A percentile compares a stretch with the other conserved stretches of the same genome.
These are phyloP conservation scores for Rhamnusium bicolor DNA, from an alignment of 2,888 invertebrate genomes.

Conservation along the genomic window DNA sequence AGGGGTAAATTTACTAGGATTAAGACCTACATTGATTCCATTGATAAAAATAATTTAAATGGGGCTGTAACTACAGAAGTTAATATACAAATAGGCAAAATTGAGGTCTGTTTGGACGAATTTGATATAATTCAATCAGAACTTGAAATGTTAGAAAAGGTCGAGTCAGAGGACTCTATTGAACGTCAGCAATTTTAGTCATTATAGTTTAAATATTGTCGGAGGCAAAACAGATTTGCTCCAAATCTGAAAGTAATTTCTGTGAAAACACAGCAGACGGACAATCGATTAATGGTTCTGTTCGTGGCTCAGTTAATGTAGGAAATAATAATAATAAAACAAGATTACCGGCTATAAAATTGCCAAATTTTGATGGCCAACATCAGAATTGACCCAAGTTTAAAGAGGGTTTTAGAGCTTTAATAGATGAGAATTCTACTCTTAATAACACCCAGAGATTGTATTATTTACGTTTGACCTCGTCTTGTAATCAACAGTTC, in stretches of 20 bases:
- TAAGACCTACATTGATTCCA: background rate
- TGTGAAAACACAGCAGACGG: too few relatives aligned
- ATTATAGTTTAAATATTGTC: background rate
- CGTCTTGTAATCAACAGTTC: too few relatives aligned
- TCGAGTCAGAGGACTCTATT: background rate
- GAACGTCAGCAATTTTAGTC: background rate
- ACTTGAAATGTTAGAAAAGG: background rate
- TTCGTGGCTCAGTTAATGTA: too few relatives aligned
- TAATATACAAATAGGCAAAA: background rate
- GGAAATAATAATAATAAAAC: too few relatives aligned
- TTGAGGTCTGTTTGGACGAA: background rate
- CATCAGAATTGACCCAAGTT: constrained; percentile 35
- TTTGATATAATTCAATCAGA: background rate
- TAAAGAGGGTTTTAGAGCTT: constrained; percentile 28
- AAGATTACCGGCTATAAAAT: constrained; percentile 26
- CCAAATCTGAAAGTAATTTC: background rate
- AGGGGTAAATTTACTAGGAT: constrained; percentile 2
- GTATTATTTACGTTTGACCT: constrained; percentile 22
- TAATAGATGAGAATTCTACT: constrained; percentile 3
- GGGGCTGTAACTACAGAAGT: background rate
- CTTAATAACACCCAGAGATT: constrained; percentile 12
- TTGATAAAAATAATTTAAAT: constrained; percentile 2
- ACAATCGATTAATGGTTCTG: background rate
- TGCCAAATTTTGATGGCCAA: constrained; percentile 31
- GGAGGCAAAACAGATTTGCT: background rate